Evolutionary conservation across 2,888 invertebrate species (phyloP), one percentile per base, ranked within the genome.

Genomic region (Hybos culiciformis): DNA sequence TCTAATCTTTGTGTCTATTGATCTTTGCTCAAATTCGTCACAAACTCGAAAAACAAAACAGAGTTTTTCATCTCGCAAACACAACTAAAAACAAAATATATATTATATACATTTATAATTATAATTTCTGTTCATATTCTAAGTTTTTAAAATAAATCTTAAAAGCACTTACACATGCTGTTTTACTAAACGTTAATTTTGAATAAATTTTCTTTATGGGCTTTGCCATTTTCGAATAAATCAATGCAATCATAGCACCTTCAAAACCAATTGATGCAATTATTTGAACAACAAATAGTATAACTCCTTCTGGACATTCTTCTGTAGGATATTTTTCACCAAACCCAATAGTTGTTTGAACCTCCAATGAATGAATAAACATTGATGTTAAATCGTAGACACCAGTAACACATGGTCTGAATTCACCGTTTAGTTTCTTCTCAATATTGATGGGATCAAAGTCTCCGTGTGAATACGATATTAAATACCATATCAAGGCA

Each of bases 291-390:
- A 85, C 82, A 71, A 91, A 78, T 12, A 88, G 69, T 47, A 86
- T 76, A 39, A 86, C 78, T 0, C 84, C 86, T 62, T 86, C 85
- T 0, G 86, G 83, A 57, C 91, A 92, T 56, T 86, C 80, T 51
- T 85, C 83, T 21, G 80, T 86, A 0, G 85, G 83, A 58, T 75
- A 82, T 46, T 88, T 72, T 15, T 75, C 75, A 2, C 90, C 90
- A 57, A 87, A 91, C 1, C 90, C 91, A 31, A 88, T 85, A 0
- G 87, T 77, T 56, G 77, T 75, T 68, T 88, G 87, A 1, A 87
- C 88, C 63, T 92, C 91, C 46, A 91, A 78, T 33, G 86, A 83
- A 70, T 90, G 87, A 60, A 90, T 74, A 46, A 90, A 74, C 46
- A 78, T 70, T 0, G 77, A 77, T 21, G 76, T 73, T 45, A 79